These are phyloP conservation scores for Cryptoblepharus egeriae DNA, from an alignment of 2,797 vertebrate species.

Conservation along the genomic window DNA sequence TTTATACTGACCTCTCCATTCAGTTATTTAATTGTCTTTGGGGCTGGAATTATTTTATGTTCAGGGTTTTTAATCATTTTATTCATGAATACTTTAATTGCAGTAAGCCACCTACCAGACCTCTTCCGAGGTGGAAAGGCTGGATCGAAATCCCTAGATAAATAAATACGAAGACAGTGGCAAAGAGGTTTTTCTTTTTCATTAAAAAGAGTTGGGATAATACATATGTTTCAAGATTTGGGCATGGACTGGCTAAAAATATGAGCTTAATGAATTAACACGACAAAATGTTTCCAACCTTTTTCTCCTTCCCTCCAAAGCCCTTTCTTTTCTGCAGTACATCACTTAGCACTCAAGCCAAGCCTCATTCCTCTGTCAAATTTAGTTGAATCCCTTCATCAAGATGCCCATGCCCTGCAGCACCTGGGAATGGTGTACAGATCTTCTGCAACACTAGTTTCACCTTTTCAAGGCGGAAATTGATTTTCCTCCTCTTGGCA, in stretches of 20 bases:
- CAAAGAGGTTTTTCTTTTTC: no score
- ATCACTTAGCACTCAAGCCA: background rate
- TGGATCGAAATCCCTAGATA: no score
- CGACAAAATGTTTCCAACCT: background rate
- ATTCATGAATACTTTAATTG: no score
- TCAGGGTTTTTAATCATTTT: no score
- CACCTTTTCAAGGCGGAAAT: conserved; percentile 58
- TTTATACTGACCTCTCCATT: no score
- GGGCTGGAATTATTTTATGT: no score
- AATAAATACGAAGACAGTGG: no score
- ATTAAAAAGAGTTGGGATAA: no score
- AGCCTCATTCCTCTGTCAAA: conserved; percentile 32
- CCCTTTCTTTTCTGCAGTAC: background rate
- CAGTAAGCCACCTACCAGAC: no score
- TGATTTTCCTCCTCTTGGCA: conserved; percentile 69
- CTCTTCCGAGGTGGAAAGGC: no score
- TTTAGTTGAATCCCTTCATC: conserved; percentile 52
- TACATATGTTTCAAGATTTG: background rate
- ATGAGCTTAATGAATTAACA: background rate
- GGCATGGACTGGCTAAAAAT: background rate
- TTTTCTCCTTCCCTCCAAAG: conserved; percentile 1
- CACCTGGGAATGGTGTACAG: conserved; percentile 61
- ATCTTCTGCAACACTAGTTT: conserved; percentile 67
- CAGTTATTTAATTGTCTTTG: no score
- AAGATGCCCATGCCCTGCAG: conserved; percentile 61